Percentiles rank a stretch among this genome's conserved stretches.
phyloP scores from a whole-genome alignment of 2,113 vertebrate genomes.

The Gadus chalcogrammus region DNA sequence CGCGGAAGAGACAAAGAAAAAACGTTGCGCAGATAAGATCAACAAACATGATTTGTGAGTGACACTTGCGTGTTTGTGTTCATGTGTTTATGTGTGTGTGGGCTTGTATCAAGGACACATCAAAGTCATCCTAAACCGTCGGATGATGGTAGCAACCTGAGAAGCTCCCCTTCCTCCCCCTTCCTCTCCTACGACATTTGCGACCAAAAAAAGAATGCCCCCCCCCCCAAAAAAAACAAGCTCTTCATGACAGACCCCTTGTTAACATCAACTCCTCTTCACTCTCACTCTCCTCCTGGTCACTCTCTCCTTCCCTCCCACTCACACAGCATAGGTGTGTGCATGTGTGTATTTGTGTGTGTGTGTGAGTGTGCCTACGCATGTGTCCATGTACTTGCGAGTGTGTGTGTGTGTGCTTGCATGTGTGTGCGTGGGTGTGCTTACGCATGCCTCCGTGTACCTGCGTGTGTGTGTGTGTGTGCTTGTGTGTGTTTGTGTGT shows the following conservation, averaged over 20 bases:
- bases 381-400: conserved; percentile 6
- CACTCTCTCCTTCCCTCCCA: too few relatives aligned
- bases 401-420: background rate
- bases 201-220: conserved; percentile 41
- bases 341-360: background rate
- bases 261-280: conserved; percentile 29
- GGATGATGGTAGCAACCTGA: conserved; percentile 23
- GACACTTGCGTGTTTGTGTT: background rate
- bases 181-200: conserved; percentile 35
- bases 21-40: too few relatives aligned
- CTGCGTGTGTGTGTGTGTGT: conserved; percentile 12
- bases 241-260: conserved; percentile 36
- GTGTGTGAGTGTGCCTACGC: conserved; percentile 2
- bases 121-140: background rate
- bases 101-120: conserved; percentile 1
- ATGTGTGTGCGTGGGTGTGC: background rate
- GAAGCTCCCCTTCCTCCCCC: conserved; percentile 18
- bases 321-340: too few relatives aligned
- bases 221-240: conserved; percentile 40
- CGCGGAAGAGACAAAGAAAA: too few relatives aligned
- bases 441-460: background rate
- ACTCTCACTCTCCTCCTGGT: too few relatives aligned
- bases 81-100: conserved; percentile 19
- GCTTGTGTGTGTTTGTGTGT: background rate
- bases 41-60: too few relatives aligned